Base-by-base conservation (phyloP, 1,140 invertebrate species). In the Cherax destructor region DNA sequence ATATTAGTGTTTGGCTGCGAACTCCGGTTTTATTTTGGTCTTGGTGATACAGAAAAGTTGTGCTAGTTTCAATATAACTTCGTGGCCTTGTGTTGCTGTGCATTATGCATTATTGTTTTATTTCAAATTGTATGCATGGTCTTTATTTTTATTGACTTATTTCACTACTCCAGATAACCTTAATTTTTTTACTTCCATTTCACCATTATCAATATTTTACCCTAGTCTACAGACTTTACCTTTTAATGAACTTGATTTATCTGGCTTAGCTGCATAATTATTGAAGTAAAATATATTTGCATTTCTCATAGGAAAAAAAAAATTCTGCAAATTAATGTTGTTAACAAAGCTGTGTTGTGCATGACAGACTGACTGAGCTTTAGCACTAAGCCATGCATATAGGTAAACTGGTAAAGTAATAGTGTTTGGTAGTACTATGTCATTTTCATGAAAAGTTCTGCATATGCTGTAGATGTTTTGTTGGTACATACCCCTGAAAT, bases 361-460 rank as follows among this genome's bases (percentile, higher is more conserved):
- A 81, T 81, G 79, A 81, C 52, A 59, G 50, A 81, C 9, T 59
- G 30, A 41, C 30, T 56, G 24, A 41, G 79, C 79, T 81, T 81
- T 81, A 81, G 49, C 47, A 59, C 18, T n/a, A 81, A n/a, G 56
- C 24, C 50, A 52, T 85, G 65, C 49, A 74, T 69, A 85, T 10
- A 50, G 50, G 16, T 50, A 47, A 50, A 30, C 50, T 13, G 50
- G 18, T 85, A 24, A 72, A 69, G 49, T 24, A 21, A 47, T 74
- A 69, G 50, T 69, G 52, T 49, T 85, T 85, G 41, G 24, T 81
- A 50, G 21, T 85, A 69, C 49, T 47, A 49, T 74, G 83, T 85
- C 83, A 85, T 72, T 72, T 13, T 85, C 83, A 85, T 85, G 69
- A 74, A 85, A 74, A 85, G 49, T 24, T 85, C 16, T 85, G 61